Conservation (phyloP, 2,888 invertebrate genomes). For the Aspidapion aeneum region DNA sequence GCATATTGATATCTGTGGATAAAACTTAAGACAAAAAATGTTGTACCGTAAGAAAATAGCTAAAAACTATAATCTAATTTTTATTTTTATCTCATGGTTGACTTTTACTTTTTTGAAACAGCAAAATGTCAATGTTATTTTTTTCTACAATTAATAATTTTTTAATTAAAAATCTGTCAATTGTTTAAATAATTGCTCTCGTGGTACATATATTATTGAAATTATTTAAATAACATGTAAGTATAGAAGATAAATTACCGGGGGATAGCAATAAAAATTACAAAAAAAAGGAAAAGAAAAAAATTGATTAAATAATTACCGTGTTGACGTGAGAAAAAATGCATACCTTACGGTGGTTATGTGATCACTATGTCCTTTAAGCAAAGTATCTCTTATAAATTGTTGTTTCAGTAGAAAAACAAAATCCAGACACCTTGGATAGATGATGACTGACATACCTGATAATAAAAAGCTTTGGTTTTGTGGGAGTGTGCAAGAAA, state of each 20-base stretch:
- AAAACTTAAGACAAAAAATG: too few relatives aligned
- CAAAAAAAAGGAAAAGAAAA: neutral
- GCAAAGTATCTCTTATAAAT: neutral
- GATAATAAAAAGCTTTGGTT: too few relatives aligned
- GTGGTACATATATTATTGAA: neutral
- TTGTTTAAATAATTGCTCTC: neutral
- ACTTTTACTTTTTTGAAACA: neutral
- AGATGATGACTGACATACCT: too few relatives aligned
- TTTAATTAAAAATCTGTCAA: neutral
- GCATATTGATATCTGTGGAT: too few relatives aligned
- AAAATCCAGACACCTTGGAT: too few relatives aligned
- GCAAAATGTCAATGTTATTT: neutral
- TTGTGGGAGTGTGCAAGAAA: too few relatives aligned
- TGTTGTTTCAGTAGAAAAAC: neutral
- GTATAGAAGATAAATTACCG: neutral
- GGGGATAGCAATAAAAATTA: neutral
- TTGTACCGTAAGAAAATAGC: too few relatives aligned
- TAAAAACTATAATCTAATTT: too few relatives aligned
- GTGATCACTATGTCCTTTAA: neutral
- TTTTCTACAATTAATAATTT: neutral
- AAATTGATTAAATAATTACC: neutral
- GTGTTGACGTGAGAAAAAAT: neutral
- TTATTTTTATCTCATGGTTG: too few relatives aligned
- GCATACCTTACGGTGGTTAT: neutral
- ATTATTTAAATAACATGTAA: neutral